Percentiles rank a stretch among this genome's conserved stretches.
These are phyloP conservation scores for Oscheius sp. DNA, from an alignment of 2,888 invertebrate species.

Conservation along the genomic window DNA sequence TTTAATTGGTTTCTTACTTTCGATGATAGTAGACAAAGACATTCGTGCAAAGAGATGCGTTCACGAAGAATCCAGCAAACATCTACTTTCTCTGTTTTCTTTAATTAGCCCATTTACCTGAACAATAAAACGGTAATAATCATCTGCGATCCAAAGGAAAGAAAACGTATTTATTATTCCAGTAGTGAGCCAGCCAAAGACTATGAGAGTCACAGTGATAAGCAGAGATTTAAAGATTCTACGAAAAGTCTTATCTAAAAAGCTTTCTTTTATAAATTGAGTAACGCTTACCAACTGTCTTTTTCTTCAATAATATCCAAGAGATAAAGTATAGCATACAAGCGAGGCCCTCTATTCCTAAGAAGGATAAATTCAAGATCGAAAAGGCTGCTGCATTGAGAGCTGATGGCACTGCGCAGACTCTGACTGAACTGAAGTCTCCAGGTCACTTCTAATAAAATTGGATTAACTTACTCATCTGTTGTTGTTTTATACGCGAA, in stretches of 20 bases:
- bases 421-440: not conserved
- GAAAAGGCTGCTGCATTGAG: not conserved
- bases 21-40: not conserved
- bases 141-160: not conserved
- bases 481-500: not conserved
- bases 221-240: not conserved
- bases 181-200: constrained; percentile 2
- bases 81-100: not conserved
- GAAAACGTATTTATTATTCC: not conserved
- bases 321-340: not conserved
- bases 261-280: not conserved
- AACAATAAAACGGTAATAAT: not conserved
- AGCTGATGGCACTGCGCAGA: not conserved
- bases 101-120: not conserved
- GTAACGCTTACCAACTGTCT: not conserved
- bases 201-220: not conserved
- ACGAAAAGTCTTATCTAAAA: not conserved
- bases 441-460: too few relatives aligned
- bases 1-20: not conserved
- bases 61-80: constrained; percentile 6
- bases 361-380: not conserved
- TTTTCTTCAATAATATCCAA: not conserved
- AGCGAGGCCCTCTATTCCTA: not conserved
- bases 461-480: not conserved
- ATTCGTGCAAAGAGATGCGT: not conserved